Evolutionary conservation across 2,797 vertebrate genomes (phyloP).

Genomic region (Eleutherodactylus coqui): DNA sequence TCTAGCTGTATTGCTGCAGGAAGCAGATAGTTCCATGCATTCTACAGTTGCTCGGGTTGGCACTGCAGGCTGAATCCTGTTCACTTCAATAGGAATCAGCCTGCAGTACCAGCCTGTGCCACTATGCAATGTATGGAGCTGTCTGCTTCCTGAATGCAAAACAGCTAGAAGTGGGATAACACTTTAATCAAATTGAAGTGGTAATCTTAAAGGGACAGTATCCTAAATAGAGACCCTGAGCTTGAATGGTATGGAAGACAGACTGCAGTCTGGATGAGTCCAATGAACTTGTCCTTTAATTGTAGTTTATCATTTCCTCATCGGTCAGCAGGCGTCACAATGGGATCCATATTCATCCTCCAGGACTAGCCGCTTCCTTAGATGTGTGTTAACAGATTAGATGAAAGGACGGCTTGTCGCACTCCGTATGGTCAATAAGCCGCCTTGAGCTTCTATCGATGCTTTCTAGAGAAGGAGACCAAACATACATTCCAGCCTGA

Average conservation of each 20-base stretch:
- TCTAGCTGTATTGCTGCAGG: too few species aligned
- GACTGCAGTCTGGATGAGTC: background rate
- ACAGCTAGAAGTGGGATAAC: too few species aligned
- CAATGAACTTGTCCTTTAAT: background rate
- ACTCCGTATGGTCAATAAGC: conserved; percentile 17
- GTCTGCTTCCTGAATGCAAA: too few species aligned
- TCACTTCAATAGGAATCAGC: too few species aligned
- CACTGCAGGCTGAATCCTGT: too few species aligned
- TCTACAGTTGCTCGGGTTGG: too few species aligned
- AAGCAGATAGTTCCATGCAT: too few species aligned
- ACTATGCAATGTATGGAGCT: too few species aligned
- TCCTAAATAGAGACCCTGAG: background rate
- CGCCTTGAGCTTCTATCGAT: conserved; percentile 13
- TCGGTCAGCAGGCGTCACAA: background rate
- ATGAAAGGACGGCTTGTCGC: conserved; percentile 23
- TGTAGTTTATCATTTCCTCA: background rate
- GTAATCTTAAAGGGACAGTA: too few species aligned
- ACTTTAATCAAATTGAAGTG: too few species aligned
- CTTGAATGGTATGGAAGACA: too few species aligned
- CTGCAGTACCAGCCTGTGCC: too few species aligned
- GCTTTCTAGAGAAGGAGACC: background rate
- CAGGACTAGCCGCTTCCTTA: background rate
- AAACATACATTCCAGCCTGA: conserved; percentile 32
- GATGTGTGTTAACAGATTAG: conserved; percentile 5
- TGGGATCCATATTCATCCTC: background rate